Evolutionary conservation across 1,140 invertebrate genomes (phyloP), one percentile per base, ranked within the genome.

Genomic region (Dinothrombium tinctorium): DNA sequence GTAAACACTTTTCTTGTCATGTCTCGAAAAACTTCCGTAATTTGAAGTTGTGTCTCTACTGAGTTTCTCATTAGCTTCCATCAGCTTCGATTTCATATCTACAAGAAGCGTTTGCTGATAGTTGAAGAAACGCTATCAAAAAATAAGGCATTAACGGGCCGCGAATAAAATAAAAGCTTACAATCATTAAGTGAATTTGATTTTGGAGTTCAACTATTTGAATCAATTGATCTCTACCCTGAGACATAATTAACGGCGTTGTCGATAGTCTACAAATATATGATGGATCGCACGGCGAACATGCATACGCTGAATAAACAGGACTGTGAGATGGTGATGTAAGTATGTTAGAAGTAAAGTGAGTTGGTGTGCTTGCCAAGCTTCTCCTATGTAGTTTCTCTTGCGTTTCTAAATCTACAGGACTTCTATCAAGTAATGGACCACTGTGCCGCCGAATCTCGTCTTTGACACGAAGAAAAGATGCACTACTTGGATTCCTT

Each of bases 1-100:
- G 48, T 73, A 72, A 1, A 42, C 19, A 15, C 36, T 32, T 2
- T 5, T 32, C 4, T 12, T 12, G 17, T 15, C 29, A 17, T 37
- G 17, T 9, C n/a, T 21, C 20, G 9, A 19, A 15, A 38, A 6
- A 35, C 19, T 14, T 26, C 26, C 5, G 15, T 19, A 8, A 7
- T 38, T 26, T 24, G 37, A 24, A 38, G 22, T 38, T 38, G 37
- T n/a, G n/a, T n/a, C n/a, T n/a, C n/a, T n/a, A 38, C 15, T 38
- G 11, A 38, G 11, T 19, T 24, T 40, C 3, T 15, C 15, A 6
- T 29, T 19, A 14, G 39, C 19, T 15, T 40, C 26, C n/a, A 31
- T 29, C 24, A 38, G 26, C 9, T 38, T n/a, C 15, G 17, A 25
- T 25, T 24, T 24, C 37, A 38, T 38, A n/a, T n/a, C 17, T 15